Conservation (phyloP, 1,140 invertebrate genomes). For the Hyphantria cunea region DNA sequence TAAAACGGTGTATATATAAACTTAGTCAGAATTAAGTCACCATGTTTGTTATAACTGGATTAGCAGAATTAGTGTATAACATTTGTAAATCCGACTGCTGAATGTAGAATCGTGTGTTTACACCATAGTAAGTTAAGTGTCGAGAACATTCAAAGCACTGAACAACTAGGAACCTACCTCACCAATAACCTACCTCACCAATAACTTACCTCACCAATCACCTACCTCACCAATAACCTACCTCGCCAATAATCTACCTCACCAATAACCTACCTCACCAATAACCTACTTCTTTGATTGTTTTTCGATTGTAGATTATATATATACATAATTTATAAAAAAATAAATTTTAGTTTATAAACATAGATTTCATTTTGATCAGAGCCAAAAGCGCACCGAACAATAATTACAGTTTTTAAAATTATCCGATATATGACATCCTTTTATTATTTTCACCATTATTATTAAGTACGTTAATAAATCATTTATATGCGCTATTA, state of each 20-base stretch:
- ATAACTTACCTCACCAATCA: too few species aligned
- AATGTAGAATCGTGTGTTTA: conserved; percentile 8
- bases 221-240: too few species aligned
- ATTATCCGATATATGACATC: conserved; percentile 26
- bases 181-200: too few species aligned
- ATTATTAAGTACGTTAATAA: conserved; percentile 20
- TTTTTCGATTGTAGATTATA: too few species aligned
- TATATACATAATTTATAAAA: conserved; percentile 18
- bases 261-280: too few species aligned
- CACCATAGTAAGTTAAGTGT: neutral
- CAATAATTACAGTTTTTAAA: conserved; percentile 22
- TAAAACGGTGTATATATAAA: conserved; percentile 6
- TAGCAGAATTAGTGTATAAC: conserved; percentile 2
- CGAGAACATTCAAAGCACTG: too few species aligned
- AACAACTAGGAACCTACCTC: conserved; percentile 7
- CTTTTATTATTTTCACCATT: conserved; percentile 22
- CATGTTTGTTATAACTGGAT: conserved; percentile 7
- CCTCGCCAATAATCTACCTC: too few species aligned
- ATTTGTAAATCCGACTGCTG: conserved; percentile 1
- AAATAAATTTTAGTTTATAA: conserved; percentile 16
- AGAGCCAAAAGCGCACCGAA: conserved; percentile 16
- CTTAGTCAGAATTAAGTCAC: conserved; percentile 16
- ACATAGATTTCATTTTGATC: conserved; percentile 21
- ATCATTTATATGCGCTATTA: conserved; percentile 15
- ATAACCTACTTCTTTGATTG: too few species aligned